Base-by-base conservation (phyloP, 1,140 invertebrate species). In the Dendrolimus kikuchii region DNA sequence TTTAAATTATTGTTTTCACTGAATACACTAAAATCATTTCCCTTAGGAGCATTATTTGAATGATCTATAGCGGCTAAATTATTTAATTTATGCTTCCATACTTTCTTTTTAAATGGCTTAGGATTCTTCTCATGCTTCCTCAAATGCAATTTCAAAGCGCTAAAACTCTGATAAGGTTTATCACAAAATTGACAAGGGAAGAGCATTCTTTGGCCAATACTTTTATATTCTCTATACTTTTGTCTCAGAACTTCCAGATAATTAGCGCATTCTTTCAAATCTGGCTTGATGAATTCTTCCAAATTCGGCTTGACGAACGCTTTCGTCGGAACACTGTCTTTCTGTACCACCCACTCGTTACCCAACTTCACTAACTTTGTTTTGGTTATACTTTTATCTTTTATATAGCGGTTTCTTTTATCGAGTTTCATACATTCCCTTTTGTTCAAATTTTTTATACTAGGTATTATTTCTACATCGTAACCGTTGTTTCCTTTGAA, bases 291-390 rank as follows among this genome's bases (percentile, higher is more conserved):
- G n/a, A 46, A 46, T 4, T 46, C 46, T 23, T 23, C 3, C 23
- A 23, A 23, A n/a, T 5, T 4, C 46, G 46, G 46, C 38, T 37
- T 37, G 6, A 46, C 46, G 23, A 37, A 46, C 9, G 23, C 46
- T 5, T 5, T 5, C 10, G 6, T 7, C 3, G 36, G 6, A 7
- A 59, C 58, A 62, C 37, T 9, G 36, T 73, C 57, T 40, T 68
- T 66, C 6, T 74, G 64, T 0, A 84, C 64, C 0, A 84, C 53
- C 81, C 81, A 84, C 47, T 78, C 74, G 0, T 59, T 57, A 0
- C 74, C 70, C 49, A 70, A 81, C 50, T 73, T 82, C 4, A 84
- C 69, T 5, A 84, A 56, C 49, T 74, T 80, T 1, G 68, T 76
- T 46, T 70, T 84, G 2, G 59, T 53, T 5, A 81, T 8, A 0